Evolutionary conservation across 2,888 invertebrate genomes (phyloP).

Genomic region (Idaea dimidiata): DNA sequence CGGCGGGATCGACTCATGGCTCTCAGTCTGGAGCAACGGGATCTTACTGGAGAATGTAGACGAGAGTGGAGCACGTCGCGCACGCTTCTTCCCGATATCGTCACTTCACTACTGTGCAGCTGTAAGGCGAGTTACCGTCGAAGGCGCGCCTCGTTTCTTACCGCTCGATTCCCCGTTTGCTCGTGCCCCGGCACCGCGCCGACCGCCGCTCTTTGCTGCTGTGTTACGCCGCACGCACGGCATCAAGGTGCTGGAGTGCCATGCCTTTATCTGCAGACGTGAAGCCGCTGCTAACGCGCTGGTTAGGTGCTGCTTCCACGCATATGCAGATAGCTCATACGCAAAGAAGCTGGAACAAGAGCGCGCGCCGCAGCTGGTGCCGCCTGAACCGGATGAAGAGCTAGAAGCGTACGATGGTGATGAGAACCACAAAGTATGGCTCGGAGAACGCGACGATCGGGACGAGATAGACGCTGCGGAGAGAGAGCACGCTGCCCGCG

Average conservation of each 20-base stretch:
- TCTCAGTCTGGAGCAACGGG: conserved; percentile 98
- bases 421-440: conserved; percentile 97
- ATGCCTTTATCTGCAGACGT: conserved; percentile 98
- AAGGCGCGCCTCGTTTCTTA: conserved; percentile 91
- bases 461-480: conserved; percentile 85
- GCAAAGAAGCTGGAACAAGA: conserved; percentile 89
- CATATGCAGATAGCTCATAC: conserved; percentile 97
- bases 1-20: conserved; percentile 96
- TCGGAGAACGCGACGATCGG: conserved; percentile 89
- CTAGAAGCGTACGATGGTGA: conserved; percentile 93
- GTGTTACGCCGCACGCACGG: conserved; percentile 97
- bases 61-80: conserved; percentile 95
- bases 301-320: conserved; percentile 98
- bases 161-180: conserved; percentile 98
- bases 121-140: conserved; percentile 91
- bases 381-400: conserved; percentile 83
- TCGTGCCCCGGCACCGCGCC: conserved; percentile 93
- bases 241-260: conserved; percentile 98
- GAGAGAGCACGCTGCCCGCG: conserved; percentile 82
- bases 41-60: conserved; percentile 97
- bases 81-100: conserved; percentile 97
- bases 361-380: conserved; percentile 64
- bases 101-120: conserved; percentile 97
- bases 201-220: conserved; percentile 98
- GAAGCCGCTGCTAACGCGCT: conserved; percentile 98